Base-by-base conservation (phyloP, 2,797 vertebrate genomes). In the Rhinatrema bivittatum region DNA sequence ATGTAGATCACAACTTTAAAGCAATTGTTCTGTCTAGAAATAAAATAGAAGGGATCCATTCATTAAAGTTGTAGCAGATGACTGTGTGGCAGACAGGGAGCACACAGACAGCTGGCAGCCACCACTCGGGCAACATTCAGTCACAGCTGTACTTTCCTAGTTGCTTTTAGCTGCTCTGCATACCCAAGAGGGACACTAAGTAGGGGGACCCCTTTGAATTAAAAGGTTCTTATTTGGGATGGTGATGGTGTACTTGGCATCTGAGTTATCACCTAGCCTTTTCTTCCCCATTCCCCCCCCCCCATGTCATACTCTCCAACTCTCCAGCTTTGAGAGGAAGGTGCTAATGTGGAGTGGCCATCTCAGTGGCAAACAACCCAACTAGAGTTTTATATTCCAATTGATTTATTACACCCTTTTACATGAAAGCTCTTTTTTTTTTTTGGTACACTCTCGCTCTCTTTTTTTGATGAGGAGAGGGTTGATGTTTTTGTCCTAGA, bases 11-110 rank as follows among this genome's bases (percentile, higher is more conserved):
- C 68, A 63, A 36, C 56, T 54, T 36, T 26, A 53, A 50, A 60
- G 50, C 59, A 63, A 83, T 81, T 85, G 81, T 84, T 73, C 63
- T 37, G 29, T 35, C 38, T 29, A 57, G 58, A 72, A 63, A 62
- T 41, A 48, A 47, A 42, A 46, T 51, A 55, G 68, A 57, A 46
- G 47, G 52, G 56, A 60, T 55, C 62, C 60, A 69, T 55, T 62
- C 65, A 72, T 62, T 56, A 75, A 69, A 69, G 62, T 52, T 22
- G 43, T 56, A 75, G 73, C 79, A 80, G 77, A 81, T 81, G 76
- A 78, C 65, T 47, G 55, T 35, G 53, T 43, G 25, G 55, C 56
- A 50, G 69, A 71, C 52, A 56, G 56, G 59, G 51, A 71, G 7
- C 65, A 45, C 68, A 60, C 68, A 64, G 68, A 75, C 29, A 43